Conservation (phyloP, 2,113 vertebrate genomes). For the Cynoglossus semilaevis region DNA sequence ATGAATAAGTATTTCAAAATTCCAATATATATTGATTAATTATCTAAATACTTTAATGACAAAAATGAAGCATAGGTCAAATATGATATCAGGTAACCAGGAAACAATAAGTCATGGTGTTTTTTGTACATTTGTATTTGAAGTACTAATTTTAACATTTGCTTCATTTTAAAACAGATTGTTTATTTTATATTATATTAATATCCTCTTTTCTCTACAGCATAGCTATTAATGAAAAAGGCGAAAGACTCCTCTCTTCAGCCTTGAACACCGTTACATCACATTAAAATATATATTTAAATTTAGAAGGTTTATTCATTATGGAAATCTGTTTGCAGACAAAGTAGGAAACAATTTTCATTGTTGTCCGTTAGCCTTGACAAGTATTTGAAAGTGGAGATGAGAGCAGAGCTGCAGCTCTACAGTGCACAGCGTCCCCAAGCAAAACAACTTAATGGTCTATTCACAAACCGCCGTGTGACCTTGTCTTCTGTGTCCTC, state of each 20-base stretch:
- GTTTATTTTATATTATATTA: too few species aligned
- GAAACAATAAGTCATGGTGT: too few species aligned
- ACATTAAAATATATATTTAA: not conserved
- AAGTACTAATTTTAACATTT: too few species aligned
- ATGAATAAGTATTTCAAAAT: too few species aligned
- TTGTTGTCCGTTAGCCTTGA: conserved; percentile 44
- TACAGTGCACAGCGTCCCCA: conserved; percentile 26
- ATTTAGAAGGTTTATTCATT: conserved; percentile 14
- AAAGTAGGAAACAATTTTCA: conserved; percentile 21
- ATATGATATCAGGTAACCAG: too few species aligned
- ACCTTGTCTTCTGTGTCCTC: conserved; percentile 51
- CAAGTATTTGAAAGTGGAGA: conserved; percentile 41
- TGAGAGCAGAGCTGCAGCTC: conserved; percentile 30
- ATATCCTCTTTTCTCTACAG: too few species aligned
- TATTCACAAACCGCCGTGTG: conserved; percentile 42
- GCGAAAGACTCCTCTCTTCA: not conserved
- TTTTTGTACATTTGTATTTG: too few species aligned
- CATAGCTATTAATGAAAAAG: not conserved
- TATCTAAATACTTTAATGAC: too few species aligned
- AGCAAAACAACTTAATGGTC: conserved; percentile 60
- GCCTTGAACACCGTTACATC: not conserved
- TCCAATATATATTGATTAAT: too few species aligned
- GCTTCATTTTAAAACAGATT: too few species aligned
- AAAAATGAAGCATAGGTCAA: too few species aligned
- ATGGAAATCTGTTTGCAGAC: conserved; percentile 27